These are phyloP conservation scores for Sphenopsis melanotis DNA, from an alignment of 2,797 vertebrate genomes.

Conservation along the genomic window DNA sequence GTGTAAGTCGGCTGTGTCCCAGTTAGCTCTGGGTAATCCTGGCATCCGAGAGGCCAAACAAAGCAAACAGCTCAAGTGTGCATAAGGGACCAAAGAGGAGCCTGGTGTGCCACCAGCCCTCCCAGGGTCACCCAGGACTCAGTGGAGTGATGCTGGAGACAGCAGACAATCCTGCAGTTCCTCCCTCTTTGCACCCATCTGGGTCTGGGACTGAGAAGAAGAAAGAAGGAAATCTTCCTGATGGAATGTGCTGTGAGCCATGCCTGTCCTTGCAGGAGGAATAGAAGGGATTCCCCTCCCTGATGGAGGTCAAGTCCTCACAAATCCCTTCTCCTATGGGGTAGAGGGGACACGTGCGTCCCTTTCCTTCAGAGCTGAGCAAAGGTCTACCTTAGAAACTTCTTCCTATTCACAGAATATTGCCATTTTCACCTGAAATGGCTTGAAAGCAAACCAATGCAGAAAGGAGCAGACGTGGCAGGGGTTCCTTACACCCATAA, in stretches of 20 bases:
- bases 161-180: neutral
- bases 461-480: neutral
- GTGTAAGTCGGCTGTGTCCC: neutral
- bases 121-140: neutral
- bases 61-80: neutral
- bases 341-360: accelerated
- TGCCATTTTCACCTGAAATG: neutral
- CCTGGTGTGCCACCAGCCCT: neutral
- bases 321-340: neutral
- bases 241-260: neutral
- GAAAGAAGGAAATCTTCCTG: neutral
- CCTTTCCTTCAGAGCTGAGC: neutral
- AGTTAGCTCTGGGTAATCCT: neutral
- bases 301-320: neutral
- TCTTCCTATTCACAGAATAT: neutral
- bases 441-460: neutral
- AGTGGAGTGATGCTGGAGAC: neutral
- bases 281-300: neutral
- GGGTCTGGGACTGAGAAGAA: neutral
- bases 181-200: neutral
- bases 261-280: neutral
- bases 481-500: neutral
- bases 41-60: neutral
- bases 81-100: neutral
- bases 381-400: neutral